Base-by-base conservation (phyloP, 2,113 vertebrate genomes). In the Tamias sibiricus region DNA sequence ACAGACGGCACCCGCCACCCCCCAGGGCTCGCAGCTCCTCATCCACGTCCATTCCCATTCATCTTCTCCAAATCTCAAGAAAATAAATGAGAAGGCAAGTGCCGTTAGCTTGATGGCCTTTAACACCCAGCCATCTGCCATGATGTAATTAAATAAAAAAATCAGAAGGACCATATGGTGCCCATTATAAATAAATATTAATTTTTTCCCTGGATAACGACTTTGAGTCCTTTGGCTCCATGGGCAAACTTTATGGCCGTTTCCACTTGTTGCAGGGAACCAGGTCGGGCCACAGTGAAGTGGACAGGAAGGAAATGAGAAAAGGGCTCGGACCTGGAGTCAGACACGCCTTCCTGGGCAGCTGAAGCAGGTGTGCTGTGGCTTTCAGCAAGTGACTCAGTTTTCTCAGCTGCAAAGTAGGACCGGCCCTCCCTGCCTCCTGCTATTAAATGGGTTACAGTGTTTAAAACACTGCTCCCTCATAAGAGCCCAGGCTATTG, bases 101-200 rank as follows among this genome's bases (percentile, higher is more conserved):
- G 90, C 81, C 85, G 95, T 97, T 94, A 87, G 93, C 97, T 97
- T 90, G 86, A 96, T 86, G 96, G 94, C 95, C 97, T 95, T 95
- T 94, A 83, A 90, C 94, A 95, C 85, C 94, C 97, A 68, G 95
- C 97, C 97, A 98, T 97, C 97, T 97, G 97, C 96, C 88, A 66
- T 95, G 97, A 97, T 95, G 96, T 96, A 96, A 97, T 97, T 97
- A 97, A 97, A 96, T 96, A 92, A 98, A 96, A 96, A 97, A 97
- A 95, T 84, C 94, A 90, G 80, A 95, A 47, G 75, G 95, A 96
- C 72, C 97, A 97, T 97, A 97, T 96, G 97, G 95, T 88, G 72
- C 85, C 97, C 81, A 87, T 97, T 95, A 96, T 84, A 79, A 87
- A 92, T 94, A 96, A 96, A 96, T 96, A 96, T 95, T 87, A 92